Evolutionary conservation across 2,797 vertebrate genomes (phyloP).

Genomic region (Poliocrania exsul): DNA sequence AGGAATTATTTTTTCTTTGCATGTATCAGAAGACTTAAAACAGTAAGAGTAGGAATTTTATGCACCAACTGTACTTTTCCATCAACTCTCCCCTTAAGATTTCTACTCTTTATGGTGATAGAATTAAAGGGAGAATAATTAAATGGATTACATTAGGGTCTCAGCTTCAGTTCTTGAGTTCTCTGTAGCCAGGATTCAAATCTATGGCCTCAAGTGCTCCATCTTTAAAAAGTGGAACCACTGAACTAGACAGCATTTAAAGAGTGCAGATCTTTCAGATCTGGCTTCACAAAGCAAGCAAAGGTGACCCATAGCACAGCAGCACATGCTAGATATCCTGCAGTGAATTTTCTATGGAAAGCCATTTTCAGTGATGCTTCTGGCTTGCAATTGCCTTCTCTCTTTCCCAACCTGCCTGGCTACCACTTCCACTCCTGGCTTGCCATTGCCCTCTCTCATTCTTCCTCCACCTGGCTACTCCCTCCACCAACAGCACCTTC

Average conservation of each 20-base stretch:
- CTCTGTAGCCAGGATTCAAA: conserved; percentile 64
- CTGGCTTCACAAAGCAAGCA: neutral
- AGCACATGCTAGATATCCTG: neutral
- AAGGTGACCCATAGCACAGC: neutral
- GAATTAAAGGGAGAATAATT: conserved; percentile 9
- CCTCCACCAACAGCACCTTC: neutral
- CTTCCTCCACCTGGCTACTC: neutral
- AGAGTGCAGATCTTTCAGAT: neutral
- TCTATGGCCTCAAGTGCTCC: conserved; percentile 11
- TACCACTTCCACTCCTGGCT: neutral
- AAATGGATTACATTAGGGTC: conserved; percentile 10
- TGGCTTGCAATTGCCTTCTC: neutral
- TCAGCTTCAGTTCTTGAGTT: neutral
- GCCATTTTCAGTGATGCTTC: neutral
- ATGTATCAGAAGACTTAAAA: neutral
- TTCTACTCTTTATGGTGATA: neutral
- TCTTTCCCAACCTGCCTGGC: neutral
- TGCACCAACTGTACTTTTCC: neutral
- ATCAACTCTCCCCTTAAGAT: neutral
- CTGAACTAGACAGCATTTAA: neutral
- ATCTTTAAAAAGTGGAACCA: neutral
- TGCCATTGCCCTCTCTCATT: neutral
- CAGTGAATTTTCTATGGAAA: neutral
- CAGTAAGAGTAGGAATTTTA: neutral
- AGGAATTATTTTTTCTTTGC: neutral